phyloP scores from a whole-genome alignment of 2,888 invertebrate species.

The Polydesmus complanatus region DNA sequence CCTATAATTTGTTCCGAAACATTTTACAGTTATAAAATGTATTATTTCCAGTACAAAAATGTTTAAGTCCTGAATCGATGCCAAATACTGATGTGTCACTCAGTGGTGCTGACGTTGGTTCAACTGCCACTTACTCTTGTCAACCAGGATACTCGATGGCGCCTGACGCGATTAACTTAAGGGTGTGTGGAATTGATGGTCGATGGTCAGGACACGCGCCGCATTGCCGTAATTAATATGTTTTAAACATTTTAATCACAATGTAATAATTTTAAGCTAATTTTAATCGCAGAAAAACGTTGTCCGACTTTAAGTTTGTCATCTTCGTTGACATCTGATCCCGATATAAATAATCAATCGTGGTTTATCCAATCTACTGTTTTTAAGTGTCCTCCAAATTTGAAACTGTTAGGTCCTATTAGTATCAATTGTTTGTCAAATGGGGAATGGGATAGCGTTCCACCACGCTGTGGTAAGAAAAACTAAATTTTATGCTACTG shows the following conservation, averaged over 20 bases:
- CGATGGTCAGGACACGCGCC: conserved; percentile 10
- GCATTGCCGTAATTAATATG: conserved; percentile 14
- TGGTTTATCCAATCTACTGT: background rate
- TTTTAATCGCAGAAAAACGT: conserved; percentile 6
- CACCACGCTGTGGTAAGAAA: conserved; percentile 7
- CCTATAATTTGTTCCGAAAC: background rate
- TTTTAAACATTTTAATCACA: background rate
- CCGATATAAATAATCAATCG: background rate
- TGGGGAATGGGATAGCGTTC: conserved; percentile 9
- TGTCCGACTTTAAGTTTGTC: conserved; percentile 5
- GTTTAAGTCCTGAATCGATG: conserved; percentile 1
- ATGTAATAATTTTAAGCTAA: background rate
- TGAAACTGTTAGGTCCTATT: conserved; percentile 1
- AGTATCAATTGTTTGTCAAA: conserved; percentile 3
- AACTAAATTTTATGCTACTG: background rate
- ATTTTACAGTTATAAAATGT: background rate
- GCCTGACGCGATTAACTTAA: background rate
- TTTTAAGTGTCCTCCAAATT: conserved; percentile 4
- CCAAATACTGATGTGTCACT: conserved; percentile 6
- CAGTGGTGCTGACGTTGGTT: background rate
- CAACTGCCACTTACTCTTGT: conserved; percentile 7
- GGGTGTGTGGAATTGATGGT: conserved; percentile 4
- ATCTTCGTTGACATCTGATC: background rate
- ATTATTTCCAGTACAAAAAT: conserved; percentile 8
- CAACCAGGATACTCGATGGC: conserved; percentile 1